Percentiles rank a stretch among this genome's conserved stretches.
phyloP scores from a whole-genome alignment of 2,888 invertebrate species.

The Hemicrepidius hirtus region DNA sequence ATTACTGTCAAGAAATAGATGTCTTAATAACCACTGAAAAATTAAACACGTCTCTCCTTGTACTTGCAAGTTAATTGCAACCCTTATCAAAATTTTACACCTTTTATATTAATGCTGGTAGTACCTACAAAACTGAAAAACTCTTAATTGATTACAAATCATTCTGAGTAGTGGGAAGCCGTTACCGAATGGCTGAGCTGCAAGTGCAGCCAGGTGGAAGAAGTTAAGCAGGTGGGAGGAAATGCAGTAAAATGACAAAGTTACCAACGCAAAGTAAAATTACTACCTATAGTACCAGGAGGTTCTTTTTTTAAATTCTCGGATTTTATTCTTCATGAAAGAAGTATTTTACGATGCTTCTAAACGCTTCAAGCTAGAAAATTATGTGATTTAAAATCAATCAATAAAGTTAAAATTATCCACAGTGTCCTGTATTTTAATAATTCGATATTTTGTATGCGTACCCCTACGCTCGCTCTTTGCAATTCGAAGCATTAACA shows the following conservation, averaged over 20 bases:
- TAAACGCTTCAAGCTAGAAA: background rate
- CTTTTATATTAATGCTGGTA: conserved; percentile 10
- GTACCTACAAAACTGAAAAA: background rate
- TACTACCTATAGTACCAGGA: background rate
- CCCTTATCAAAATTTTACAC: no score
- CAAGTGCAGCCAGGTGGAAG: conserved; percentile 43
- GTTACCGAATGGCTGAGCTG: conserved; percentile 10
- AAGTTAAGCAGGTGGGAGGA: conserved; percentile 47
- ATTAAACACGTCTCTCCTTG: no score
- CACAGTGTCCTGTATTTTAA: background rate
- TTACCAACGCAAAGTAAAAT: background rate
- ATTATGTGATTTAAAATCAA: background rate
- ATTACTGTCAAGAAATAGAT: no score
- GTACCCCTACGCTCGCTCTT: background rate
- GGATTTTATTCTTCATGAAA: no score
- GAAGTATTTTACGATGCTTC: no score
- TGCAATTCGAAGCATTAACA: conserved; percentile 2
- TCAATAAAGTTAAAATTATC: background rate
- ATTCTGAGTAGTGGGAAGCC: background rate
- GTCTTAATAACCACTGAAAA: no score
- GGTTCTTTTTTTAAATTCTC: background rate
- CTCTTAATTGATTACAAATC: conserved; percentile 12
- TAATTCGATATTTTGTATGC: conserved; percentile 7
- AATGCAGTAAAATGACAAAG: conserved; percentile 40
- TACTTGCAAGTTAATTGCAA: no score